These are phyloP conservation scores for Gymnopithys bicolor DNA, from an alignment of 2,797 vertebrate genomes.

Conservation along the genomic window DNA sequence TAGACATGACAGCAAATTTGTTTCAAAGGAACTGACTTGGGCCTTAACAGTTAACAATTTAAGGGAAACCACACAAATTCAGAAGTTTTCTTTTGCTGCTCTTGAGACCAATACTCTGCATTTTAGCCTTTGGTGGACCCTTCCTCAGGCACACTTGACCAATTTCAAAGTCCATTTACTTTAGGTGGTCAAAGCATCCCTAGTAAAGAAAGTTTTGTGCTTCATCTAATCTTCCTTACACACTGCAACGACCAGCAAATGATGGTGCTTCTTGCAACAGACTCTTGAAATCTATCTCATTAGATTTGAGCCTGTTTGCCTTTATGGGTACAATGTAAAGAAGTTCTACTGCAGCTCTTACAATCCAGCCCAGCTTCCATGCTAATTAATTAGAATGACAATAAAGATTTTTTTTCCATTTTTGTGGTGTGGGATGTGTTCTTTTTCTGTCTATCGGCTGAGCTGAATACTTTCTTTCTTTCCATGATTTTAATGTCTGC, in stretches of 20 bases:
- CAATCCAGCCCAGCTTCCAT: neutral
- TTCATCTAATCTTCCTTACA: neutral
- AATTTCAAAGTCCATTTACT: neutral
- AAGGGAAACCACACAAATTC: neutral
- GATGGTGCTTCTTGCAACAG: neutral
- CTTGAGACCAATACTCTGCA: neutral
- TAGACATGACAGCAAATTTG: neutral
- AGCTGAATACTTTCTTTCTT: neutral
- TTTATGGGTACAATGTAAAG: neutral
- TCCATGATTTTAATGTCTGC: neutral
- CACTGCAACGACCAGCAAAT: neutral
- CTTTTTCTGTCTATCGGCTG: neutral
- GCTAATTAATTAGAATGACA: neutral
- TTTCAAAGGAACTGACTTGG: neutral
- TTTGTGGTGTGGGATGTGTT: neutral
- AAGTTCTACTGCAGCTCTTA: neutral
- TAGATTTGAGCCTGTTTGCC: neutral
- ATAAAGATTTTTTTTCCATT: neutral
- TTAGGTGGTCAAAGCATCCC: neutral
- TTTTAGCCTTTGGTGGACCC: neutral
- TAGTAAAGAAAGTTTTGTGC: neutral
- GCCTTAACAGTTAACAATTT: neutral
- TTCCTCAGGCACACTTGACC: neutral
- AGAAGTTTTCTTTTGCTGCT: neutral
- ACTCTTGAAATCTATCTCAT: neutral